These are phyloP conservation scores for Panagrolaimus sp. DNA, from an alignment of 1,140 invertebrate genomes.

Conservation along the genomic window DNA sequence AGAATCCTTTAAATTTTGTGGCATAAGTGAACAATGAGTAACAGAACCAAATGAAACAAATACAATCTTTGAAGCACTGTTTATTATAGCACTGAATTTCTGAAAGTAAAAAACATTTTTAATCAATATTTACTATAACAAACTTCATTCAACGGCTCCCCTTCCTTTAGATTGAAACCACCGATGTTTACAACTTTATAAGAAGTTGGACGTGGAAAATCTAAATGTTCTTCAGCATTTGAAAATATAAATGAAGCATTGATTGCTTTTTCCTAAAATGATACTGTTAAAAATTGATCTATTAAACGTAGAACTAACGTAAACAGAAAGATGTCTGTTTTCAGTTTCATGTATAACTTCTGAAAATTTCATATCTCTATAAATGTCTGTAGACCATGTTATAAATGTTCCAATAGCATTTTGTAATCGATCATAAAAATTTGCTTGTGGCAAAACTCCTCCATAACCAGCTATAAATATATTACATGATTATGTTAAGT, in stretches of 20 bases:
- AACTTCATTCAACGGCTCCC: constrained; percentile 7
- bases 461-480: neutral
- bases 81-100: neutral
- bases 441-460: neutral
- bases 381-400: no score
- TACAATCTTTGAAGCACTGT: constrained; percentile 21
- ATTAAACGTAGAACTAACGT: no score
- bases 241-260: constrained; percentile 20
- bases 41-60: constrained; percentile 45
- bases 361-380: neutral
- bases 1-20: constrained; percentile 31
- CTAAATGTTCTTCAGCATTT: constrained; percentile 32
- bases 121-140: neutral
- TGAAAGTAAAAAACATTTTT: constrained; percentile 15
- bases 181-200: constrained; percentile 39
- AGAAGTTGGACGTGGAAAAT: constrained; percentile 31
- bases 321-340: neutral
- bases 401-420: no score
- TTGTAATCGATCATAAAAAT: no score
- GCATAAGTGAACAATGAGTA: constrained; percentile 32
- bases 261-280: no score
- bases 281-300: no score
- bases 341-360: neutral
- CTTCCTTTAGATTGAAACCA: constrained; percentile 24
- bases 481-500: neutral